Evolutionary conservation across 2,113 vertebrate species (phyloP).

Genomic region (Fulica atra): DNA sequence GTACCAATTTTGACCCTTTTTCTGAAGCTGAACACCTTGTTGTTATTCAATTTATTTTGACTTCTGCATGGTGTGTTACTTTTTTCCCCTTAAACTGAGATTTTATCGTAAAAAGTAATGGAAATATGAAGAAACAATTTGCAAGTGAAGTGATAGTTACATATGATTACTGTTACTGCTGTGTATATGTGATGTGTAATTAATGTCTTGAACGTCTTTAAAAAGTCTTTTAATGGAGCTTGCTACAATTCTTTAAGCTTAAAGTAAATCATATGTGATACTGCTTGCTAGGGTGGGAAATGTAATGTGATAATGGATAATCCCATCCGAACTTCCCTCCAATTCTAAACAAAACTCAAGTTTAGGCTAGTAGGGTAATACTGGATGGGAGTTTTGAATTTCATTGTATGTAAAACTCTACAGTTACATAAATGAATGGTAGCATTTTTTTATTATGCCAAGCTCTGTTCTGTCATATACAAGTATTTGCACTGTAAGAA

Average conservation of each 20-base stretch:
- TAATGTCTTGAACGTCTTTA: not conserved
- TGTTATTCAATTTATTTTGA: not conserved
- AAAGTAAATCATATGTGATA: not conserved
- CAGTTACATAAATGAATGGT: not conserved
- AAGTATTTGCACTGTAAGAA: slow-evolving; percentile 56
- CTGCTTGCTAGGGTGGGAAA: not conserved
- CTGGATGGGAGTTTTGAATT: not conserved
- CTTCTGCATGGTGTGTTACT: not conserved
- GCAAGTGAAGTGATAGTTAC: not conserved
- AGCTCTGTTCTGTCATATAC: slow-evolving; percentile 23
- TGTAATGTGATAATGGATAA: not conserved
- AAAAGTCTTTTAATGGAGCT: slow-evolving; percentile 11
- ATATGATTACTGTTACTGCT: not conserved
- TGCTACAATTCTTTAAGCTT: not conserved
- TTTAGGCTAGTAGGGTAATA: not conserved
- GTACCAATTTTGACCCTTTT: not conserved
- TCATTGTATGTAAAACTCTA: slow-evolving; percentile 3
- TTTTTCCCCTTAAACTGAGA: not conserved
- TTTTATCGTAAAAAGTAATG: not conserved
- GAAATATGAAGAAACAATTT: not conserved
- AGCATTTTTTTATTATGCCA: not conserved
- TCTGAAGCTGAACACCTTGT: not conserved
- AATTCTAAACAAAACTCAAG: not conserved
- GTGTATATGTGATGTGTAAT: not conserved
- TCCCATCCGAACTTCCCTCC: not conserved